Conservation (phyloP, 2,113 vertebrate species). For the Perca schrenkii region DNA sequence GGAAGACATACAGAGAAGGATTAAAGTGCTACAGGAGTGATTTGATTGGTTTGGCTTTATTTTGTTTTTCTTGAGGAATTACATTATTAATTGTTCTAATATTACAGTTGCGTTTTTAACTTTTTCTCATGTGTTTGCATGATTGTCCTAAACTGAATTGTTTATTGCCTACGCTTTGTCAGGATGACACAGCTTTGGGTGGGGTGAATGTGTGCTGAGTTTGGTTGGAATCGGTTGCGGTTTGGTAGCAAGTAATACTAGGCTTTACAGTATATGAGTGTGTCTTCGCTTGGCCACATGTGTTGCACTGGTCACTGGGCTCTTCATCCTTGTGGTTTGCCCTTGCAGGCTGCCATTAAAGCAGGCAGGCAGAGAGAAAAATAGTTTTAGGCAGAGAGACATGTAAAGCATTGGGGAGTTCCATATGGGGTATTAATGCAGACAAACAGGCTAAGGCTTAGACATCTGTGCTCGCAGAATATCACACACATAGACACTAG, state of each 20-base stretch:
- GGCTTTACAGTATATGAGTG: conserved; percentile 35
- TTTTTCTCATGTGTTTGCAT: background rate
- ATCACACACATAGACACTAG: conserved; percentile 47
- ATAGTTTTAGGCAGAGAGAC: conserved; percentile 22
- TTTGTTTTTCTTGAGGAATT: background rate
- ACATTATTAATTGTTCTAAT: background rate
- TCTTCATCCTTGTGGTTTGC: conserved; percentile 55
- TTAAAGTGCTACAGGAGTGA: background rate
- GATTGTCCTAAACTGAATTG: conserved; percentile 15
- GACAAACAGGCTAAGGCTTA: conserved; percentile 40
- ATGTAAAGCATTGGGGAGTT: conserved; percentile 23
- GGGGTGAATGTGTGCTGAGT: conserved; percentile 31
- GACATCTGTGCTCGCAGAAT: conserved; percentile 48
- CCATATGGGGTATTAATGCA: conserved; percentile 36
- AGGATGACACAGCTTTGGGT: conserved; percentile 45
- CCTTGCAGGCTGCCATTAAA: conserved; percentile 41
- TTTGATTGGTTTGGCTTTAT: background rate
- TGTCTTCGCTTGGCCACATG: conserved; percentile 49
- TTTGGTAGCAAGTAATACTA: conserved; percentile 52
- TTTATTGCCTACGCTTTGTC: conserved; percentile 29
- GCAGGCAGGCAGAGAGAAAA: conserved; percentile 37
- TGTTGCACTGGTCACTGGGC: conserved; percentile 49
- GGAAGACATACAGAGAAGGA: conserved; percentile 8
- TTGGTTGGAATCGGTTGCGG: conserved; percentile 42
- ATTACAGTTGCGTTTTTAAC: background rate